Evolutionary conservation across 2,888 invertebrate species (phyloP), one percentile per base, ranked within the genome.

Genomic region (Diplazon laetatorius): DNA sequence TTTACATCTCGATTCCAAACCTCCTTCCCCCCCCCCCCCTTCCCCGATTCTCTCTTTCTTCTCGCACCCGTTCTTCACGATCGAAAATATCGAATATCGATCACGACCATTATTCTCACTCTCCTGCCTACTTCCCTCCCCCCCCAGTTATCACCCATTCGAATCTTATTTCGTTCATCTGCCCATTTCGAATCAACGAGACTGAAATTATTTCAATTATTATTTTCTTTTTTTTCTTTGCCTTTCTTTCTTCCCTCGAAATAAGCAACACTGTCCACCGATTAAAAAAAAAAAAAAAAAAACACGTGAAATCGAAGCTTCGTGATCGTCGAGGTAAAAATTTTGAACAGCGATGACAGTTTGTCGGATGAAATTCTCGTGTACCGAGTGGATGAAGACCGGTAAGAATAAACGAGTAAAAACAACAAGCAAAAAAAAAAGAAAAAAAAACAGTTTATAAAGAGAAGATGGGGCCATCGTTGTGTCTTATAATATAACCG

Each of bases 401-500:
- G 42, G 30, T 6, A 14, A 44, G 50, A 68, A 16, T 18, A 72
- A 50, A 84, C 80, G 63, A 57, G 20, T 70, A 63, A 57, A 52
- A 76, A 77, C n/a, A 80, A 39, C 30, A 85, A 77, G 80, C 85
- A 87, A 87, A 87, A 87, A 83, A 85, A 84, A 82, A 86, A 87
- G 66, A 66, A 71, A 30, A 30, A 30, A 30, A 30, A 30, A 2
- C 30, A 6, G 57, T 63, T 63, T 57, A 76, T 68, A 79, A 72
- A 79, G 79, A 75, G 78, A 72, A 72, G 75, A 30, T 70, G 71
- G 4, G 63, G 1, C 71, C 48, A 76, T 86, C 86, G 84, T 82
- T 73, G 89, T 88, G 89, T 90, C 86, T 89, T 88, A 89, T 89
- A 90, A 89, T 90, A 87, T 88, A 87, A 88, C 89, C 87, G 87